Evolutionary conservation across 2,888 invertebrate species (phyloP), one percentile per base, ranked within the genome.

Genomic region (Volucella zonaria): DNA sequence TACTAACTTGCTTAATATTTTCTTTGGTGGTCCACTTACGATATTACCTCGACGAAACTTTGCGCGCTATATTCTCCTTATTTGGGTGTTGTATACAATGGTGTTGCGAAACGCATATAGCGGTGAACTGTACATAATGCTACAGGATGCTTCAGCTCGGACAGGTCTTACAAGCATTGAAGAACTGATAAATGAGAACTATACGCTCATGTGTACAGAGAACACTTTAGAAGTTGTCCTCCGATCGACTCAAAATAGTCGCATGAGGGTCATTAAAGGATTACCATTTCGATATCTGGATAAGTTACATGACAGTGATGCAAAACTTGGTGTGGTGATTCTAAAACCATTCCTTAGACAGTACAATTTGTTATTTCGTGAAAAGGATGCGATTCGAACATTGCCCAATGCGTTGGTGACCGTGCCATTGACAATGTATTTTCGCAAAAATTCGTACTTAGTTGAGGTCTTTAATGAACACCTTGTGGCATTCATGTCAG

Each of bases 91-190:
- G 0, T 88, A 89, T 38, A 89, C 90, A 0, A 75, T 90, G 49
- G 86, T 91, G 0, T 1, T 91, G 14, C 88, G 91, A 1, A 88
- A 87, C 51, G 90, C 90, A 10, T 91, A 91, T 66, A 88, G 88
- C 0, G 89, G 90, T 0, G 89, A 90, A 71, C 75, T 91, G 3
- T 91, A 85, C 15, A 87, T 88, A 0, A 82, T 90, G n/a, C 87
- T 91, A 31, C 91, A 91, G 80, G 91, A 91, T 76, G 89, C 88
- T 0, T 87, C 89, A 0, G 42, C 82, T 3, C 88, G 88, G 0
- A 85, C 86, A 0, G 86, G 86, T 1, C 14, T 90, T 3, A 70
- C 80, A 9, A 86, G 82, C 0, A 51, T 90, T 10, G 66, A 87
- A 9, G 88, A 90, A 82, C 87, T 90, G n/a, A 14, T 89, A n/a